These are phyloP conservation scores for Anseranas semipalmata DNA, from an alignment of 2,113 vertebrate species.

Conservation along the genomic window DNA sequence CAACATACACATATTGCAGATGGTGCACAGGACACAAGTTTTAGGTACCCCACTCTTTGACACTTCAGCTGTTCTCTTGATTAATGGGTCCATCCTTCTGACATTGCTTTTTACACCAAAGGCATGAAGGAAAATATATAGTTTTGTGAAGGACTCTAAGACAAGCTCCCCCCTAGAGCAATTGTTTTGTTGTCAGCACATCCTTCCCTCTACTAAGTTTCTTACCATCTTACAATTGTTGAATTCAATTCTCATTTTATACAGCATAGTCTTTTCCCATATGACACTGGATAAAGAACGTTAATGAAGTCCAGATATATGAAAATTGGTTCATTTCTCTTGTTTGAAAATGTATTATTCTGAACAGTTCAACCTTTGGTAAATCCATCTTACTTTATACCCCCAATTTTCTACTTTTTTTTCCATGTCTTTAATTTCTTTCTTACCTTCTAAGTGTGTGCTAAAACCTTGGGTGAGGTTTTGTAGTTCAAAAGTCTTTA, in stretches of 20 bases:
- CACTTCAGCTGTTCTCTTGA: neutral
- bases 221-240: slow-evolving; percentile 20
- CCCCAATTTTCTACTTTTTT: neutral
- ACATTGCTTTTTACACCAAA: neutral
- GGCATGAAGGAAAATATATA: neutral
- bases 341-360: neutral
- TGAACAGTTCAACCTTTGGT: neutral
- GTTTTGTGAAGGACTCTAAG: neutral
- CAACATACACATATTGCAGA: neutral
- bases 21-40: neutral
- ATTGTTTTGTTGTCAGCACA: slow-evolving; percentile 49
- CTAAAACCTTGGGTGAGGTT: neutral
- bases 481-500: neutral
- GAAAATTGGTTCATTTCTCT: neutral
- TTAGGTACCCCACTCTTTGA: neutral
- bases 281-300: slow-evolving; percentile 9
- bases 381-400: neutral
- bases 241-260: slow-evolving; percentile 48
- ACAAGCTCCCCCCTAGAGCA: neutral
- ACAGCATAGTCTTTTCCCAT: slow-evolving; percentile 11
- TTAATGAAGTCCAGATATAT: slow-evolving; percentile 48
- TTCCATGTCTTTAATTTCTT: neutral
- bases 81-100: neutral
- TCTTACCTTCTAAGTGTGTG: neutral
- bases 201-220: neutral